phyloP scores from a whole-genome alignment of 2,888 invertebrate genomes.

The Ornithoptera priamus region DNA sequence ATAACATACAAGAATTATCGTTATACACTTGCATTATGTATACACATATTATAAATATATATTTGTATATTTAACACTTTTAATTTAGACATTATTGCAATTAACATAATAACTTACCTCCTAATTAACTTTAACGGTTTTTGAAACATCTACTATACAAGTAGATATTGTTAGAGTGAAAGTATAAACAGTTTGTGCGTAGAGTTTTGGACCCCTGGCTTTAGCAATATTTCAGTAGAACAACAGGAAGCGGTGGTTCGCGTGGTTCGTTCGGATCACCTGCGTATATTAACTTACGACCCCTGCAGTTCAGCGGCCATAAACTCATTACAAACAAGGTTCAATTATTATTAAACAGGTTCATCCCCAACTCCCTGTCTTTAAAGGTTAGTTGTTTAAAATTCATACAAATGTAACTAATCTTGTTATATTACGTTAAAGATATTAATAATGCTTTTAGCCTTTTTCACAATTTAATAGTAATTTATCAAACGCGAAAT shows the following conservation, averaged over 20 bases:
- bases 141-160: too few relatives aligned
- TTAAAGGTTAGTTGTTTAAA: too few relatives aligned
- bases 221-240: conserved; percentile 71
- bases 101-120: neutral
- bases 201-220: conserved; percentile 40
- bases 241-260: conserved; percentile 63
- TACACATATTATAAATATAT: neutral
- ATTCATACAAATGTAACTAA: too few relatives aligned
- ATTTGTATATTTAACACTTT: neutral
- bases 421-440: too few relatives aligned
- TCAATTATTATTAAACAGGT: conserved; percentile 5
- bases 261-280: conserved; percentile 60
- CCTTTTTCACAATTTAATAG: too few relatives aligned
- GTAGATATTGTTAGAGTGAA: neutral
- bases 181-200: conserved; percentile 37
- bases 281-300: conserved; percentile 58
- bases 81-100: neutral
- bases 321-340: conserved; percentile 5
- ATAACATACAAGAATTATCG: too few relatives aligned
- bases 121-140: neutral
- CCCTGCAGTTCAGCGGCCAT: conserved; percentile 36
- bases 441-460: too few relatives aligned
- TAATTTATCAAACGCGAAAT: too few relatives aligned
- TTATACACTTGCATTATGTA: neutral
- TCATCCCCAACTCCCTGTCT: too few relatives aligned